Percentiles rank a stretch among this genome's conserved stretches.
Conservation (phyloP, 2,113 vertebrate genomes). For the Plecturocebus donacophilus region DNA sequence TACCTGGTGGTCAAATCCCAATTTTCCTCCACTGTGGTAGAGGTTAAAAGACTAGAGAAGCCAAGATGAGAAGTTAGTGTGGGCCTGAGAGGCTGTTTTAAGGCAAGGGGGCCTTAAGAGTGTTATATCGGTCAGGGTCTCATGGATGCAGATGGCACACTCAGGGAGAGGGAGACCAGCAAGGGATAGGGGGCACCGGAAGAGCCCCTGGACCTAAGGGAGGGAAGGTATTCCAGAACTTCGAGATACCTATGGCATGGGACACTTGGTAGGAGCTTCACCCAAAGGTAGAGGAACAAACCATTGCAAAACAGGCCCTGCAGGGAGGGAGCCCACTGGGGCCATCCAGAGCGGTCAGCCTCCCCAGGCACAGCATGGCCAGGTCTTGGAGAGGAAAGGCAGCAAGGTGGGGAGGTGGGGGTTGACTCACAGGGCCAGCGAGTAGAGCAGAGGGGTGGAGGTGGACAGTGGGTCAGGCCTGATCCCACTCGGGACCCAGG, state of each 20-base stretch:
- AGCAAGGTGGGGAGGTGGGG: background rate
- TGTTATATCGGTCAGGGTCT: background rate
- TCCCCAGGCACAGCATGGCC: no score
- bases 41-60: background rate
- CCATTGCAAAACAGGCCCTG: background rate
- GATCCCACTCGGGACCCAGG: fast-evolving
- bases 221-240: background rate
- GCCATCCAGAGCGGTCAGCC: background rate
- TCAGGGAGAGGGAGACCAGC: background rate
- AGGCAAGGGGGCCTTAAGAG: background rate
- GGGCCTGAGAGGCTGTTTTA: background rate
- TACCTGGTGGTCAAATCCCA: background rate
- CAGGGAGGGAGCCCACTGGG: background rate
- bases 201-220: background rate
- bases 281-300: background rate
- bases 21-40: background rate
- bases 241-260: background rate
- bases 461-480: background rate
- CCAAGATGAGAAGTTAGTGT: background rate
- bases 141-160: background rate
- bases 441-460: background rate
- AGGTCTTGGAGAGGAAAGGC: background rate
- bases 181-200: fast-evolving
- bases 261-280: background rate
- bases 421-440: background rate